Base-by-base conservation (phyloP, 2,797 vertebrate genomes). In the Atherinosoma microstoma region DNA sequence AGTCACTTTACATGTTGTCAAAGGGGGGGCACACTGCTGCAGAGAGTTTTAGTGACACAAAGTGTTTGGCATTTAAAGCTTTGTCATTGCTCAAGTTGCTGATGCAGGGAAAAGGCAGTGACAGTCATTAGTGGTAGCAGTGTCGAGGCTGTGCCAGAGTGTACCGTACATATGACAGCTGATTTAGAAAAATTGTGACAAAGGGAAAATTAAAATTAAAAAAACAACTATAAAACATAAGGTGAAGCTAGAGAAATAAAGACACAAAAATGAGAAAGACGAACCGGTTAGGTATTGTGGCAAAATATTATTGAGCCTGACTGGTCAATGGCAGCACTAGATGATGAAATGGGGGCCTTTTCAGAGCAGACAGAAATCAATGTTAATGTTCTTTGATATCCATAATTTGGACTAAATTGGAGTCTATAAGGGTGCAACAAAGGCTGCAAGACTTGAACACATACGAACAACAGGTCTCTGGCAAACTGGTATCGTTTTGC, bases 331-430 rank as follows among this genome's bases (percentile, higher is more conserved):
- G 67, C 22, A 58, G 35, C 42, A 63, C 11, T 3, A 60, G 38
- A 86, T 88, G 93, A 94, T 92, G 75, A 91, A 90, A 85, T 54
- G 60, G 56, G 58, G 30, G 16, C 61, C 76, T 89, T 80, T 84
- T 82, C 73, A 74, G 68, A 75, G 82, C 22, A 42, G 85, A 88
- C 79, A 80, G 70, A 89, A 91, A 93, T 94, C 90, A 84, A 79
- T 91, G 82, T 35, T 67, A 63, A 86, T 89, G 82, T 83, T 85
- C 78, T 79, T 71, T 80, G 63, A 70, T 67, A 93, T 94, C 83
- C 82, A 93, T 94, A 91, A 91, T 87, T 90, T 83, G 58, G 83
- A 83, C 85, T 62, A 56, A 85, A 77, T 82, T 67, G 20, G 38
- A 80, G 72, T 83, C 58, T 76, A 40, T 74, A 73, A 69, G 76